A percentile compares a stretch with the other conserved stretches of the same genome.
phyloP scores from a whole-genome alignment of 53 echinoderm and acorn worm genomes.

The Paelopatides confundens region DNA sequence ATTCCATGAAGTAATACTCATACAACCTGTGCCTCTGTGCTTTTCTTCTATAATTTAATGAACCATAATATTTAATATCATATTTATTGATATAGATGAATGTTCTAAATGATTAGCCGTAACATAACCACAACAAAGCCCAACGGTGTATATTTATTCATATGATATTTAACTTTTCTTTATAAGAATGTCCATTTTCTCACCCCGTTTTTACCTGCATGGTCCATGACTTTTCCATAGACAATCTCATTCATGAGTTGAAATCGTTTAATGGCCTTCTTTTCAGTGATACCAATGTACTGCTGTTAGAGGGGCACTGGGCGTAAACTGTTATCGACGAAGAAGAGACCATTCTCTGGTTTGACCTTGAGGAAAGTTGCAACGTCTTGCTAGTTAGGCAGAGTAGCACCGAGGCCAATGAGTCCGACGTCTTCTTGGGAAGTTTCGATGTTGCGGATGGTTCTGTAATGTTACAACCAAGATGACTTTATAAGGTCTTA shows the following conservation, averaged over 20 bases:
- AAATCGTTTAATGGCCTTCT: conserved; percentile 96
- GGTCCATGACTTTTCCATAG: conserved; percentile 97
- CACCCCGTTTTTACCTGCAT: conserved; percentile 99
- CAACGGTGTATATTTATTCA: background rate
- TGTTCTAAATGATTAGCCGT: background rate
- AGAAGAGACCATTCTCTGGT: conserved; percentile 90
- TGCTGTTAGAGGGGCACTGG: conserved; percentile 98
- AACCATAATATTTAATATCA: too few relatives aligned
- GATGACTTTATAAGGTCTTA: too few relatives aligned
- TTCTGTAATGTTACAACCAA: too few relatives aligned
- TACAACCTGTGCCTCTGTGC: too few relatives aligned
- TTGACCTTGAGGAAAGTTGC: conserved; percentile 92
- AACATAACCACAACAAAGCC: background rate
- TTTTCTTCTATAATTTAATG: too few relatives aligned
- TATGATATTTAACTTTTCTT: too few relatives aligned
- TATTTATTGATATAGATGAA: too few relatives aligned
- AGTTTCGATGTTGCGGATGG: conserved; percentile 96
- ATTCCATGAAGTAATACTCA: too few relatives aligned
- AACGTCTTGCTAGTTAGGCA: conserved; percentile 99
- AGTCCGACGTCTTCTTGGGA: conserved; percentile 88
- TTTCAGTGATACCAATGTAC: conserved; percentile 99
- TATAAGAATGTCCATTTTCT: background rate
- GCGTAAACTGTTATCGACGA: conserved; percentile 99
- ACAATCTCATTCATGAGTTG: conserved; percentile 99
- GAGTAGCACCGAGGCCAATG: conserved; percentile 82